Percentiles rank a stretch among this genome's conserved stretches.
These are phyloP conservation scores for Paramisgurnus dabryanus DNA, from an alignment of 2,113 vertebrate genomes.

Conservation along the genomic window DNA sequence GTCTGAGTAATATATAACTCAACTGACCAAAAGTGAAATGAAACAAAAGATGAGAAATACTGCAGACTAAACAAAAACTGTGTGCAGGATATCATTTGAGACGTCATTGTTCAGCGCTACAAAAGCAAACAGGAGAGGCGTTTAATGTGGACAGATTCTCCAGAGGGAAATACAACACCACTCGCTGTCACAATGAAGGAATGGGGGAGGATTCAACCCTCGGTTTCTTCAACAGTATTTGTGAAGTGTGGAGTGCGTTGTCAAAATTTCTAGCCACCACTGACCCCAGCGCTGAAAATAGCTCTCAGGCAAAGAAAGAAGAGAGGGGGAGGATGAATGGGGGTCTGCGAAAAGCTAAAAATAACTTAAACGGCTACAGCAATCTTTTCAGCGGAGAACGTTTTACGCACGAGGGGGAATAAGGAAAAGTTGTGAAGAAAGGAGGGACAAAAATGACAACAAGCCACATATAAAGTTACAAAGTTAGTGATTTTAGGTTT, in stretches of 20 bases:
- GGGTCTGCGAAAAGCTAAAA: constrained; percentile 56
- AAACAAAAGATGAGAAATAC: neutral
- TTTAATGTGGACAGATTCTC: constrained; percentile 36
- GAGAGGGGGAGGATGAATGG: constrained; percentile 21
- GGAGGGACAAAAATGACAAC: neutral
- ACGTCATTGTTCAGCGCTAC: constrained; percentile 10
- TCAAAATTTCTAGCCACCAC: constrained; percentile 37
- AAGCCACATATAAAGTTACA: neutral
- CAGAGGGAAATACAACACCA: constrained; percentile 36
- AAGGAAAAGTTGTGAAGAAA: constrained; percentile 22
- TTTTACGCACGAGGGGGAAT: constrained; percentile 30
- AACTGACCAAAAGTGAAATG: neutral
- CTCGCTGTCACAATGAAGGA: neutral
- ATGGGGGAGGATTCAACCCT: neutral
- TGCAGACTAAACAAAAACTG: constrained; percentile 26
- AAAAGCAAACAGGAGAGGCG: constrained; percentile 36
- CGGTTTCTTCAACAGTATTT: constrained; percentile 46
- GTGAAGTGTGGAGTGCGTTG: constrained; percentile 45
- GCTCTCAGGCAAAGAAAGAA: constrained; percentile 42
- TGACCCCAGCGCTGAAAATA: constrained; percentile 55
- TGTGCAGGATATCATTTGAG: neutral
- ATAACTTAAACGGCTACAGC: constrained; percentile 27
- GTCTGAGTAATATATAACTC: neutral
- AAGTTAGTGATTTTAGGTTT: neutral
- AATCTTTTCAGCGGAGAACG: neutral